Evolutionary conservation across 2,113 vertebrate species (phyloP).

Genomic region (Ellobius talpinus): DNA sequence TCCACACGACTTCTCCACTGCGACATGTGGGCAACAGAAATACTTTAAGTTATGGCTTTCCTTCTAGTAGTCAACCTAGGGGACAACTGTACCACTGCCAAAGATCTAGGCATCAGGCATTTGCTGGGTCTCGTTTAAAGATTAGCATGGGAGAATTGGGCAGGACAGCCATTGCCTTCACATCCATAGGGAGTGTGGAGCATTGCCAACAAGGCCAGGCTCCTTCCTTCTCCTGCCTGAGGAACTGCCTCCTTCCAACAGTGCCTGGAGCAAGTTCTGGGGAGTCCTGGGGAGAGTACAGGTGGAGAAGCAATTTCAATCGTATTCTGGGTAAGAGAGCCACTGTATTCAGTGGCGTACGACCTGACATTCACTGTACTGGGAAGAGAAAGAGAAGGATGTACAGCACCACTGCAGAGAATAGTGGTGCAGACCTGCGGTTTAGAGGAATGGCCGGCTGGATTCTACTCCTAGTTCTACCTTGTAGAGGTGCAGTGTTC

Average conservation of each 20-base stretch:
- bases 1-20: slow-evolving; percentile 33
- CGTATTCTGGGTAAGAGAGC: background rate
- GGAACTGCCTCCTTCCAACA: background rate
- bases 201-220: background rate
- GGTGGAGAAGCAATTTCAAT: background rate
- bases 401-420: background rate
- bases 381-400: background rate
- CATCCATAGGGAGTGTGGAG: background rate
- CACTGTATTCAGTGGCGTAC: background rate
- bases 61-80: background rate
- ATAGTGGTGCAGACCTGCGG: background rate
- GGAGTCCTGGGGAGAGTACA: background rate
- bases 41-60: slow-evolving; percentile 46
- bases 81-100: slow-evolving; percentile 19
- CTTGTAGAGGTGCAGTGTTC: background rate
- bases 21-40: background rate
- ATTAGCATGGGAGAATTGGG: background rate
- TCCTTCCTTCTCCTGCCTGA: background rate
- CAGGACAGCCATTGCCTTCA: background rate
- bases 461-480: background rate
- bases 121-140: background rate
- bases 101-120: background rate
- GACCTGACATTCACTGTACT: background rate
- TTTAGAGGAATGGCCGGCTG: background rate
- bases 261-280: background rate